Base-by-base conservation (phyloP, 1,140 invertebrate genomes). In the Drosophila yakuba region DNA sequence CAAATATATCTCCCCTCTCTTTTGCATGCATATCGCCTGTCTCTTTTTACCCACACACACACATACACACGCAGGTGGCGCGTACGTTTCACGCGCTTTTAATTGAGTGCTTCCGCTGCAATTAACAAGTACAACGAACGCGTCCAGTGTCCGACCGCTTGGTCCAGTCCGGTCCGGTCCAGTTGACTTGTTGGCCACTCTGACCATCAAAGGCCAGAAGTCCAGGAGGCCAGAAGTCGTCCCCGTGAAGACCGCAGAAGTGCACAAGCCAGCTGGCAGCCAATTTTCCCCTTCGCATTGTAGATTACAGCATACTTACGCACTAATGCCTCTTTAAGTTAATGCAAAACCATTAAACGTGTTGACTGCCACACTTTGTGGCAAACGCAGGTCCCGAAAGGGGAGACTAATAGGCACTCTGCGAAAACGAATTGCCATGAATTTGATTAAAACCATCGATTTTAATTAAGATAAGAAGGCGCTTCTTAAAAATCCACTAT, bases 31-130 rank as follows among this genome's bases (percentile, higher is more conserved):
- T 11, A 15, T 17, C 28, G 8, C 14, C 10, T 17, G 12, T 35
- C 57, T 32, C 43, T 35, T 1, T 15, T 7, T 35, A 17, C 20
- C 45, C 36, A 38, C 11, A 43, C 32, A 15, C 14, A 25, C 14
- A 17, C 32, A 54, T 17, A 47, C 56, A 52, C 35, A 48, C 50
- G 66, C 82, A 88, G 83, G 84, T 86, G 84, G 79, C 84, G 80
- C 68, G 76, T 67, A 83, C 83, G 84, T 89, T 89, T 89, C 85
- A 89, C 84, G 84, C 84, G 85, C 84, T 80, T 89, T 89, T 89
- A 89, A 89, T 89, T 89, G 84, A 89, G 84, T 89, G 84, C 84
- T 89, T 89, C 84, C 84, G 84, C 84, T 84, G 84, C 84, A 89
- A 89, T 89, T 89, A 89, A 89, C 84, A 89, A 89, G 77, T 89